Conservation (phyloP, 2,113 vertebrate species). For the Poecilia latipinna region DNA sequence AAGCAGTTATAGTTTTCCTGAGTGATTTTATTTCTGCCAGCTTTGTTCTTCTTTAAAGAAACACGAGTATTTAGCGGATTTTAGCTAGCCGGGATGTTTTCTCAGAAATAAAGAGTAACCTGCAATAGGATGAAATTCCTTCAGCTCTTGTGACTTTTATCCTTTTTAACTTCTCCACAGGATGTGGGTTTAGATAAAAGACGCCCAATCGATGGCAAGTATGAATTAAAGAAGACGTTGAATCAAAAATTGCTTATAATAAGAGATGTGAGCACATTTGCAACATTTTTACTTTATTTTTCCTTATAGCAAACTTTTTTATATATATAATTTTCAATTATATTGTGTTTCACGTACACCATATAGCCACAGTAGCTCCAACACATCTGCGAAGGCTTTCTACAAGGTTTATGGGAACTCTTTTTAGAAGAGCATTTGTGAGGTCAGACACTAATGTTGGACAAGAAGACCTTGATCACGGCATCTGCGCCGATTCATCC, state of each 20-base stretch:
- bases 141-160: background rate
- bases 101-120: background rate
- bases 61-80: background rate
- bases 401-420: background rate
- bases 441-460: background rate
- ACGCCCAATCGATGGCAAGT: background rate
- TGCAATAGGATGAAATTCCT: background rate
- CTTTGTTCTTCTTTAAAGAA: background rate
- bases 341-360: no score
- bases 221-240: no score
- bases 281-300: no score
- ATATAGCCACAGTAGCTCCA: no score
- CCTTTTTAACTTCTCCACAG: background rate
- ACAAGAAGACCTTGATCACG: background rate
- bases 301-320: no score
- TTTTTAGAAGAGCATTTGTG: no score
- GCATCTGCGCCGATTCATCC: background rate
- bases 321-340: no score
- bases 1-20: background rate
- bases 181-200: background rate
- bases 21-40: background rate
- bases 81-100: background rate
- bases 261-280: no score
- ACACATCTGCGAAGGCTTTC: no score
- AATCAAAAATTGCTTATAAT: no score